A percentile compares a stretch with the other conserved stretches of the same genome.
These are phyloP conservation scores for Phyllotreta striolata DNA, from an alignment of 2,888 invertebrate genomes.

Conservation along the genomic window DNA sequence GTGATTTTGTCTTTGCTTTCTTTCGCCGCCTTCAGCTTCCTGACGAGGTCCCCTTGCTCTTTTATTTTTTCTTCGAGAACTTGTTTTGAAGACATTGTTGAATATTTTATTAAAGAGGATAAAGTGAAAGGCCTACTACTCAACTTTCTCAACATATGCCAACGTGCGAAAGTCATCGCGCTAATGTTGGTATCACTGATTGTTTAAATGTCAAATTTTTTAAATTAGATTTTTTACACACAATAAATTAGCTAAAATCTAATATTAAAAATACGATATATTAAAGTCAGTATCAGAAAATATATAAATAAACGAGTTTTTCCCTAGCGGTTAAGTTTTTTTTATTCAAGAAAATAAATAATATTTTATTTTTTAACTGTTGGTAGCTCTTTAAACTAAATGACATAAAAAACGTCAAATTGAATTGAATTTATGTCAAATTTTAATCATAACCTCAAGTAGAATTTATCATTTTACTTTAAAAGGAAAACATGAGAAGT, in stretches of 20 bases:
- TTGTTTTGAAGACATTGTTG: slow-evolving; percentile 59
- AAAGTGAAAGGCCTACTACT: slow-evolving; percentile 2
- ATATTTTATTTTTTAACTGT: too few relatives aligned
- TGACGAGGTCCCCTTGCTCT: slow-evolving; percentile 81
- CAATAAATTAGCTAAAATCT: background rate
- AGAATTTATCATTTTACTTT: background rate
- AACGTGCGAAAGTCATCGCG: slow-evolving; percentile 22
- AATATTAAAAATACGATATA: too few relatives aligned
- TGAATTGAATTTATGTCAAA: slow-evolving; percentile 3
- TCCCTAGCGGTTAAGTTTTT: too few relatives aligned
- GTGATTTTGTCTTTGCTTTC: slow-evolving; percentile 85
- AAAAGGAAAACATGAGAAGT: slow-evolving; percentile 6
- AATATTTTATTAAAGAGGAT: background rate
- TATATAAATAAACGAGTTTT: too few relatives aligned
- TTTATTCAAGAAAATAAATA: too few relatives aligned
- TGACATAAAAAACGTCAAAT: background rate
- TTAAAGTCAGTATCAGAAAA: too few relatives aligned
- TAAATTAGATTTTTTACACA: slow-evolving; percentile 5
- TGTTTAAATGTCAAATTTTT: background rate
- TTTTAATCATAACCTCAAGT: slow-evolving; percentile 14
- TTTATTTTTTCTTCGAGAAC: slow-evolving; percentile 69
- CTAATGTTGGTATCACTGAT: slow-evolving; percentile 13
- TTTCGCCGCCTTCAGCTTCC: slow-evolving; percentile 82
- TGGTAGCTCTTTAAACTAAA: too few relatives aligned
- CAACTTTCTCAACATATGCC: slow-evolving; percentile 17